phyloP scores from a whole-genome alignment of 2,888 invertebrate genomes.

The Cephus pulcher region DNA sequence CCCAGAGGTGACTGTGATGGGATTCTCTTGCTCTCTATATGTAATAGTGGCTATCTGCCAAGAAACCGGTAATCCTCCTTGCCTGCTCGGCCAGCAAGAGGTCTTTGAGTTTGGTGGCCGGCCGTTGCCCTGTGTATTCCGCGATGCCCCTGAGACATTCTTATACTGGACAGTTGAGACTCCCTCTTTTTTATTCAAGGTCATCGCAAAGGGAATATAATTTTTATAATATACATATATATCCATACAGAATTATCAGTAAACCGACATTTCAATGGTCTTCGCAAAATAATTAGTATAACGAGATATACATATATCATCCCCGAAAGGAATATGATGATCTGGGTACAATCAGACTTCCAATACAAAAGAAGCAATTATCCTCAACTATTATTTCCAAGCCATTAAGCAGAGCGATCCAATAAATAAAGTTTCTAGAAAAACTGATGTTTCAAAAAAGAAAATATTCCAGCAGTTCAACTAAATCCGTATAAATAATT shows the following conservation, averaged over 20 bases:
- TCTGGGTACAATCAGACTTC: neutral
- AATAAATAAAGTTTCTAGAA: neutral
- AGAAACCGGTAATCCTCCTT: constrained; percentile 40
- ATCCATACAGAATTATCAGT: neutral
- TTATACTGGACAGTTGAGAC: neutral
- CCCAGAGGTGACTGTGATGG: constrained; percentile 18
- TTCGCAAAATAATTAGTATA: neutral
- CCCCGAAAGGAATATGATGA: neutral
- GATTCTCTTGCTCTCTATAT: constrained; percentile 1
- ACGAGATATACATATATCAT: neutral
- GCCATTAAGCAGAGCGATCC: neutral
- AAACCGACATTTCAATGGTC: neutral
- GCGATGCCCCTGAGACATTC: neutral
- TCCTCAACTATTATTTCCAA: neutral
- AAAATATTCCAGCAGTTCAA: neutral
- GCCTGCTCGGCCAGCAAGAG: neutral
- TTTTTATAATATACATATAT: neutral
- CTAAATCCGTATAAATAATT: neutral
- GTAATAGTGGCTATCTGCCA: constrained; percentile 27
- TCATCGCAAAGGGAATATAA: neutral
- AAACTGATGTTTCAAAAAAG: neutral
- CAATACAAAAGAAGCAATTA: neutral
- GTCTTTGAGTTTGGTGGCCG: constrained; percentile 2
- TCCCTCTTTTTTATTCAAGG: neutral
- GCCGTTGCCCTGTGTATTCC: constrained; percentile 5